Base-by-base conservation (phyloP, 2,797 vertebrate species). In the Etheostoma perlongum region DNA sequence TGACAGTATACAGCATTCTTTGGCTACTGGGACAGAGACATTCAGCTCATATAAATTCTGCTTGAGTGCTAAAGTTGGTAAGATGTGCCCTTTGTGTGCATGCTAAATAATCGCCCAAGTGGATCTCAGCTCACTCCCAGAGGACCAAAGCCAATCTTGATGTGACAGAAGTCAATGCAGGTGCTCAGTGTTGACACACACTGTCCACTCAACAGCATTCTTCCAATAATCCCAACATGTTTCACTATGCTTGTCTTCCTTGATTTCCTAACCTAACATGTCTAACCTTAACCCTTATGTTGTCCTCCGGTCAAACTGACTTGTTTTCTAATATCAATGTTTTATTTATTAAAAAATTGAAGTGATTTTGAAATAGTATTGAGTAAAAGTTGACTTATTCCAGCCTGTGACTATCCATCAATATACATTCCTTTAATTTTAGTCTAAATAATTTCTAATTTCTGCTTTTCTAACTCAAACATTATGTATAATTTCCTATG, bases 151-250 rank as follows among this genome's bases (percentile, higher is more conserved):
- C 30, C 82, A 66, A 82, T 76, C 61, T 63, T 70, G 67, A 83
- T 10, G 85, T 84, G 84, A 85, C 87, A 86, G 80, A 53, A 84
- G 82, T 89, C 80, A 81, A 85, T 84, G 79, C 79, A 79, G 66
- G 74, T 70, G 48, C 74, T 85, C 72, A 44, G 60, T 82, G 74
- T 85, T 87, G 87, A 82, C 84, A 78, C 8, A 48, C 6, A 52
- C n/a, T 53, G 48, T 89, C 84, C 78, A 86, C 74, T 82, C 68
- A 69, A 44, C 71, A 59, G 68, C 23, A 4, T 40, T 67, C 57
- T 36, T 75, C 58, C 27, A 49, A 65, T 51, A 57, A 55, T 47
- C 25, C 27, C 30, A 6, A 40, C 21, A 49, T 42, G 36, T 48
- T 30, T 15, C 3, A 1, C 44, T 40, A 3, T 53, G 59, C n/a